phyloP scores from a whole-genome alignment of 2,797 vertebrate genomes.

The Chromis chromis region DNA sequence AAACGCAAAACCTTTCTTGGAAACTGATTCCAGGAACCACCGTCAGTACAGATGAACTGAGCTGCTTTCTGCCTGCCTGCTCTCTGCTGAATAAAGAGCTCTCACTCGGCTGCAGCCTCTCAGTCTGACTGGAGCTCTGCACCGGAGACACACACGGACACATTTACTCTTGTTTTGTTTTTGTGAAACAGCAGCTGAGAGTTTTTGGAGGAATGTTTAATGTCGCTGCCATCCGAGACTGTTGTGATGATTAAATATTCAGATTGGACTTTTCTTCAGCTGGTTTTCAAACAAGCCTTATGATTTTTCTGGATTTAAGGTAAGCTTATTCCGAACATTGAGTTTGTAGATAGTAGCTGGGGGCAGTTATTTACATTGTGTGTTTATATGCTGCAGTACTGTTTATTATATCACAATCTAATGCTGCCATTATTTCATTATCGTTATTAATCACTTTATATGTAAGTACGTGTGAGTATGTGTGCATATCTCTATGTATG shows the following conservation, averaged over 20 bases:
- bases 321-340: slow-evolving; percentile 40
- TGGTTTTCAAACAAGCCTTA: slow-evolving; percentile 38
- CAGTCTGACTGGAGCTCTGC: not conserved
- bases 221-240: not conserved
- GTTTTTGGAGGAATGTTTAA: slow-evolving; percentile 3
- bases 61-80: slow-evolving; percentile 61
- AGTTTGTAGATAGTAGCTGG: not conserved
- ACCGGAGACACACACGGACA: not conserved
- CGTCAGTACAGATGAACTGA: slow-evolving; percentile 51
- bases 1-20: slow-evolving; percentile 79
- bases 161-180: not conserved
- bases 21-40: slow-evolving; percentile 79
- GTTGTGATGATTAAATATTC: not conserved
- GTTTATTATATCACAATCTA: not conserved
- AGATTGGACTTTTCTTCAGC: slow-evolving; percentile 9
- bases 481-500: not conserved
- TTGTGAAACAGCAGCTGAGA: not conserved
- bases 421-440: too few species aligned
- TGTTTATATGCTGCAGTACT: not conserved
- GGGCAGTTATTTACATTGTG: not conserved
- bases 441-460: too few species aligned
- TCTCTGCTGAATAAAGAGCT: slow-evolving; percentile 38
- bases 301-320: slow-evolving; percentile 67
- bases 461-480: not conserved
- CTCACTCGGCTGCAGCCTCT: slow-evolving; percentile 10